phyloP scores from a whole-genome alignment of 2,888 invertebrate species.

The Alviniconcha strummeri region DNA sequence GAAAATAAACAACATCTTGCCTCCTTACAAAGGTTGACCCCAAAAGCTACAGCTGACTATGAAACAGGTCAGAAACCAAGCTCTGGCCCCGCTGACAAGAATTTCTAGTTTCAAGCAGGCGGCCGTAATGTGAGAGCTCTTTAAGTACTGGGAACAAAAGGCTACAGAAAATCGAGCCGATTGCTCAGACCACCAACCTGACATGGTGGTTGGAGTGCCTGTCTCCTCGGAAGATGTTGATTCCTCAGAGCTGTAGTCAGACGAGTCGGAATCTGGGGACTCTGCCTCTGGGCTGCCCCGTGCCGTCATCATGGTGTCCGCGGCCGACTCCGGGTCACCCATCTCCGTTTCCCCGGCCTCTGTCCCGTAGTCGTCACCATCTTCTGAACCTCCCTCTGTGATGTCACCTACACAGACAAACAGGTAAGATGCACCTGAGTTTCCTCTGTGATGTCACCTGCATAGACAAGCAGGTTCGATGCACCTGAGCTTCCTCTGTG shows the following conservation, averaged over 20 bases:
- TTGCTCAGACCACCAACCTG: conserved; percentile 28
- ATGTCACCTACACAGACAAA: conserved; percentile 16
- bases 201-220: conserved; percentile 28
- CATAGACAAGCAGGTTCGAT: neutral
- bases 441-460: conserved; percentile 21
- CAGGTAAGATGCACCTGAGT: neutral
- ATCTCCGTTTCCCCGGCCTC: conserved; percentile 30
- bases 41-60: too few species aligned
- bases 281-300: conserved; percentile 29
- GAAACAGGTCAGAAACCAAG: too few species aligned
- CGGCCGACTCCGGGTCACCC: conserved; percentile 23
- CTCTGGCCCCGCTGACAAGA: too few species aligned
- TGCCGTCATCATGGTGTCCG: conserved; percentile 15
- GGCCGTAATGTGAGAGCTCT: too few species aligned
- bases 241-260: conserved; percentile 29
- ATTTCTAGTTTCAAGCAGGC: too few species aligned
- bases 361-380: conserved; percentile 12
- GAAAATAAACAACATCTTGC: too few species aligned
- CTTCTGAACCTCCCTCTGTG: conserved; percentile 19
- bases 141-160: too few species aligned
- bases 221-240: conserved; percentile 28
- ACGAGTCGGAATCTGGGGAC: conserved; percentile 34
- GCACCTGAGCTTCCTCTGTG: neutral
- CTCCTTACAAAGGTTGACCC: too few species aligned
- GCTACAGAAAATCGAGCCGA: neutral